Base-by-base conservation (phyloP, 2,113 vertebrate genomes). In the Dipodomys ordii region DNA sequence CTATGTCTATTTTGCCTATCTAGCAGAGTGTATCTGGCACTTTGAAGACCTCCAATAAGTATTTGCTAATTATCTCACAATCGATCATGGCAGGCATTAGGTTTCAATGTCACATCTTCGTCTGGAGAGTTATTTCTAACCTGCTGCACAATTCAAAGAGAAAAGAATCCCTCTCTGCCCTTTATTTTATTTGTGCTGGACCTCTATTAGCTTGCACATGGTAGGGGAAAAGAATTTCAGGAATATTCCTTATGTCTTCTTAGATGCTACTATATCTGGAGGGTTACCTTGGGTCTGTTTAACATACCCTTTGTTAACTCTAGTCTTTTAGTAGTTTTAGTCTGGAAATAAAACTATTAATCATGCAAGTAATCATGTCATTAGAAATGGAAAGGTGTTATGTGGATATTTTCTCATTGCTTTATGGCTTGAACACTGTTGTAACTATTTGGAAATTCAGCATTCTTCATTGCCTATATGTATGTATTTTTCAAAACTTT, bases 101-200 rank as follows among this genome's bases (percentile, higher is more conserved):
- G 76, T 72, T 87, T 90, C 67, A 84, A 27, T 60, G 81, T 74
- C 86, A 60, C 85, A 81, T 46, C 30, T 90, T n/a, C 69, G 53
- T 72, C 68, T 83, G 57, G n/a, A 79, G 80, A 71, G 3, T 71
- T 73, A 83, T 87, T 76, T 53, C 18, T 71, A 85, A 57, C 25
- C 67, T 27, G n/a, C 16, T 30, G 44, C 30, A 16, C n/a, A 85
- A 18, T 53, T 89, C 49, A 49, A 80, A 77, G 46, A 76, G 16
- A n/a, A 77, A 84, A 74, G 18, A 57, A 68, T 7, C 15, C 15
- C 35, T 84, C 15, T 81, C 65, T 30, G 18, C 3, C 2, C 30
- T 82, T n/a, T 19, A 3, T 15, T 69, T 19, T 83, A 12, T 69
- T 22, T 80, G 11, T 49, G 25, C 18, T 64, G 13, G 28, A n/a